Base-by-base conservation (phyloP, 2,113 vertebrate genomes). In the Chaetorhynchus papuensis region DNA sequence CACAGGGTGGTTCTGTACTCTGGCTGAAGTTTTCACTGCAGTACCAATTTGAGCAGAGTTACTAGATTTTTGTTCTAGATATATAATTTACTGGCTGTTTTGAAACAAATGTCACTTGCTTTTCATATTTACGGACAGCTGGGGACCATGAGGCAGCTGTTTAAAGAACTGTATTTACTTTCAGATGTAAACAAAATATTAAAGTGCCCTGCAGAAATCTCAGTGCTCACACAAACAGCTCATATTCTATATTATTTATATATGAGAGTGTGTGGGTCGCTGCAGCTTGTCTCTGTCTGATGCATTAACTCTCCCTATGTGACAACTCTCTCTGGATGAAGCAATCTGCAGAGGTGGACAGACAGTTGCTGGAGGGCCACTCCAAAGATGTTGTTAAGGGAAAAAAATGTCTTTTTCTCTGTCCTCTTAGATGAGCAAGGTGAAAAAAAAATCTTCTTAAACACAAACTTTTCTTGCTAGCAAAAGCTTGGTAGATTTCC, bases 151-250 rank as follows among this genome's bases (percentile, higher is more conserved):
- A 92, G 87, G 60, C 68, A 86, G 85, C 84, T 96, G 88, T 81
- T 96, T 88, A 95, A 94, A 78, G 64, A 77, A 68, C 56, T 70
- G 61, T 85, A 81, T 88, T 94, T 95, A 93, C 90, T 96, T 96
- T 83, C n/a, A 52, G 85, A 92, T 52, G 50, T 75, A 94, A 93
- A 88, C 92, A 92, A 93, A 95, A 90, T 94, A 95, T 96, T 86
- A 59, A 90, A 90, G 71, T 88, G 66, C 71, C 91, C 94, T 74
- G 82, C 63, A 83, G 94, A 88, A 96, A 86, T 93, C 90, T 91
- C 83, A 91, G 87, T 72, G 63, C 82, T 95, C 81, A 28, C 81
- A 93, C 65, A 81, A 91, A 80, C 42, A 75, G 80, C 75, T 91
- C 87, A 37, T 76, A 70, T 45, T 88, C 82, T 88, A 6, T 89